Percentiles rank a stretch among this genome's conserved stretches.
Conservation (phyloP, 2,888 invertebrate species). For the Leucophora obtusa region DNA sequence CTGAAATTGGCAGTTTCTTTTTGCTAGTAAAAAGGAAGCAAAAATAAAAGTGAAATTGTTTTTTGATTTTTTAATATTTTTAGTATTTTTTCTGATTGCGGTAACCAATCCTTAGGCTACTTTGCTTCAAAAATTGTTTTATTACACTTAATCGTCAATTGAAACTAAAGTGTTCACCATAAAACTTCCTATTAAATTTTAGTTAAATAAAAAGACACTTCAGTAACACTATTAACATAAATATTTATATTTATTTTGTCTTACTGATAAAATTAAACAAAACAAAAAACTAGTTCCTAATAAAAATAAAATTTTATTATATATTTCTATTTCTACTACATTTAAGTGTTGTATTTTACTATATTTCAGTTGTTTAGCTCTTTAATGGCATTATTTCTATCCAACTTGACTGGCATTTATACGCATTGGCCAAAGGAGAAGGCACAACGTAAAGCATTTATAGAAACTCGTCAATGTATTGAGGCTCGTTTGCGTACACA, state of each 20-base stretch:
- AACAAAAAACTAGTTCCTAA: constrained; percentile 9
- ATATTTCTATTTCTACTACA: background rate
- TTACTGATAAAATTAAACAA: constrained; percentile 3
- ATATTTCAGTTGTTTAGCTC: constrained; percentile 73
- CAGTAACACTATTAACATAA: background rate
- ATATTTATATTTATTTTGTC: constrained; percentile 27
- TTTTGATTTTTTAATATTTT: no score
- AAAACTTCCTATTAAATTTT: no score
- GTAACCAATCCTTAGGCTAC: no score
- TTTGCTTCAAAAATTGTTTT: no score
- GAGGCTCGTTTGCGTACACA: constrained; percentile 93
- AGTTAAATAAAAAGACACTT: no score
- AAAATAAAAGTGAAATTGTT: no score
- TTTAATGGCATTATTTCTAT: constrained; percentile 85
- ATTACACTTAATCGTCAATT: no score
- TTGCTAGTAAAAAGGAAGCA: no score
- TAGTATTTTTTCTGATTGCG: no score
- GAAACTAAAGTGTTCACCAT: no score
- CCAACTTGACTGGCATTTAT: constrained; percentile 91
- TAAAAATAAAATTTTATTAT: constrained; percentile 45
- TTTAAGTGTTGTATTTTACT: constrained; percentile 8
- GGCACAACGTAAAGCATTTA: constrained; percentile 93
- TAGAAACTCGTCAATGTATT: constrained; percentile 96
- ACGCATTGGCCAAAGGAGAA: constrained; percentile 95
- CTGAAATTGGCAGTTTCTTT: no score